These are phyloP conservation scores for Cairina moschata DNA, from an alignment of 2,113 vertebrate species.

Conservation along the genomic window DNA sequence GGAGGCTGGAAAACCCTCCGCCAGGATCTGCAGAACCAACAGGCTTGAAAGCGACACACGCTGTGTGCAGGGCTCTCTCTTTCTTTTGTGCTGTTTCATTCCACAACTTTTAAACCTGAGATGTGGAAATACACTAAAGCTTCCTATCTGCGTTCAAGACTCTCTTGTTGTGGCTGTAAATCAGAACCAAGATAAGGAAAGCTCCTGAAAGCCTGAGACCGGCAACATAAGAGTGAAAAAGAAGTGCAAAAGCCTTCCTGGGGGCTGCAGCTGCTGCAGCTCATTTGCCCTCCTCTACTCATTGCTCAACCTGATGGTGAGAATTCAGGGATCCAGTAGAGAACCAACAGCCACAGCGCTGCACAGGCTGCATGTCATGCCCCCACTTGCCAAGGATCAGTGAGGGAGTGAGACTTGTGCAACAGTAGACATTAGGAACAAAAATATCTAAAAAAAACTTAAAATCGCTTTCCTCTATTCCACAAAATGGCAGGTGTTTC, in stretches of 20 bases:
- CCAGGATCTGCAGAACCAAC: not conserved
- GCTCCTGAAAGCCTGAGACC: not conserved
- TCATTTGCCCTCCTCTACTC: too few species aligned
- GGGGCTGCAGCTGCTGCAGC: too few species aligned
- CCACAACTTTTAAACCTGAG: not conserved
- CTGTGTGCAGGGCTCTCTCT: not conserved
- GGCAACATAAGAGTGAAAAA: too few species aligned
- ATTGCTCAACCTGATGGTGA: too few species aligned
- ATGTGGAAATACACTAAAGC: not conserved
- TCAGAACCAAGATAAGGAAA: not conserved
- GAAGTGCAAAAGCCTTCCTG: too few species aligned
- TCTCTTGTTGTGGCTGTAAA: not conserved
- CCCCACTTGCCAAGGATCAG: too few species aligned
- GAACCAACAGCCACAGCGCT: too few species aligned
- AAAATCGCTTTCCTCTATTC: not conserved
- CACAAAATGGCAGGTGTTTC: not conserved
- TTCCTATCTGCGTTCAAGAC: fast-evolving
- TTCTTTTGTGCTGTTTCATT: not conserved
- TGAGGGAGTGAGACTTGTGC: too few species aligned
- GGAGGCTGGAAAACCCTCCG: not conserved
- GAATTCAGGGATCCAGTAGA: too few species aligned
- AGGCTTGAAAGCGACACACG: fast-evolving
- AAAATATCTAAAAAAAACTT: too few species aligned
- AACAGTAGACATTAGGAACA: too few species aligned
- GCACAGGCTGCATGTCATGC: too few species aligned